phyloP scores from a whole-genome alignment of 2,113 vertebrate species.

The Sebastes fasciatus region DNA sequence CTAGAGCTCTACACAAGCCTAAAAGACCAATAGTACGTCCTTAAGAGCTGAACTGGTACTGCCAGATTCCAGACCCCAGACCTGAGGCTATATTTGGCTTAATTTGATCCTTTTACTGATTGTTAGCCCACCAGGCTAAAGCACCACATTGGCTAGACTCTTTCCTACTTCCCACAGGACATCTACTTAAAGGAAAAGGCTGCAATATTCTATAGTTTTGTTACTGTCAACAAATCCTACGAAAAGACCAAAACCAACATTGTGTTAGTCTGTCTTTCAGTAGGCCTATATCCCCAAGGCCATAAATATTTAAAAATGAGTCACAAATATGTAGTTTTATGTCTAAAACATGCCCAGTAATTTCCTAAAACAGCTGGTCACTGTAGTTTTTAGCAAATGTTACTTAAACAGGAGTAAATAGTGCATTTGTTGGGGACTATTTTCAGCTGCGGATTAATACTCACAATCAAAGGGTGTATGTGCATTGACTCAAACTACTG shows the following conservation, averaged over 20 bases:
- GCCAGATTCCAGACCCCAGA: background rate
- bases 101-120: background rate
- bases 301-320: background rate
- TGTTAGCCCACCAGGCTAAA: too few relatives aligned
- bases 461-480: background rate
- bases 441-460: background rate
- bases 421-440: background rate
- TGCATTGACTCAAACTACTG: background rate
- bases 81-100: background rate
- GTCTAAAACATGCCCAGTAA: too few relatives aligned
- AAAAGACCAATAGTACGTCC: background rate
- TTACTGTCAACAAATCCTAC: background rate
- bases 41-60: background rate
- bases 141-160: background rate
- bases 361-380: background rate
- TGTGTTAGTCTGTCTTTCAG: background rate
- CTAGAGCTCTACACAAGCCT: background rate
- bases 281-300: background rate
- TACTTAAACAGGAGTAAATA: background rate
- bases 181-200: background rate
- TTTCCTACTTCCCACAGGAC: background rate
- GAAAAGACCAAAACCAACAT: background rate
- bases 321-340: background rate
- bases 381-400: background rate
- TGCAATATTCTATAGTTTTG: background rate